Base-by-base conservation (phyloP, 30 jellyfish, hydroid and myxozoan species). In the Sanderia malayensis region DNA sequence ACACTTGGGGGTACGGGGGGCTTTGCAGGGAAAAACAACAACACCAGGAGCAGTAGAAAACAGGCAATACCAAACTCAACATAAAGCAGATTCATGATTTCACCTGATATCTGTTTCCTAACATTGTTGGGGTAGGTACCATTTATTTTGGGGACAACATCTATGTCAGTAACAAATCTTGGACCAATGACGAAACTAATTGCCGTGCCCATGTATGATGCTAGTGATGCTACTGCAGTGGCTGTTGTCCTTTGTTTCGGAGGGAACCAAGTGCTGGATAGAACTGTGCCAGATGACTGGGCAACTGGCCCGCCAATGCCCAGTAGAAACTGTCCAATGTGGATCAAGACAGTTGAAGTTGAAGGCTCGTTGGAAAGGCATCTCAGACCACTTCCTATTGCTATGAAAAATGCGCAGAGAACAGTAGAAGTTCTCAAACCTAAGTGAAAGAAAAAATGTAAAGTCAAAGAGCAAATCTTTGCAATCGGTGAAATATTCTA, bases 301-400 rank as follows among this genome's bases (percentile, higher is more conserved):
- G 86, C 96, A 18, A 93, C 94, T 2, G 99, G 99, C 4, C 99
- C 99, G 26, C 95, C 96, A 31, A 93, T 74, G 2, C 99, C 99
- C 49, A 93, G 71, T 11, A 93, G 70, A 41, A 93, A 86, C 47
- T 93, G 99, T 19, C 96, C 99, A 74, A 71, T 74, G 75, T 93
- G 99, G n/a, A 93, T 93, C 64, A 93, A 69, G 15, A 83, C 85
- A 37, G 96, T 93, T 17, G 99, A 96, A 58, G 27, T 65, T 32
- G 49, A 61, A 4, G 94, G 65, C 32, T 85, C 94, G 37, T 88
- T 70, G 8, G 99, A 70, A 10, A 93, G 75, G 60, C 85, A 66
- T 6, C 99, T 89, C 19, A 93, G 74, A 24, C 94, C 94, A 49
- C 89, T 62, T 25, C 99, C 99, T 53, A 93, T 41, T 17, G 83